Evolutionary conservation across 2,113 vertebrate genomes (phyloP).

Genomic region (Thymallus thymallus): DNA sequence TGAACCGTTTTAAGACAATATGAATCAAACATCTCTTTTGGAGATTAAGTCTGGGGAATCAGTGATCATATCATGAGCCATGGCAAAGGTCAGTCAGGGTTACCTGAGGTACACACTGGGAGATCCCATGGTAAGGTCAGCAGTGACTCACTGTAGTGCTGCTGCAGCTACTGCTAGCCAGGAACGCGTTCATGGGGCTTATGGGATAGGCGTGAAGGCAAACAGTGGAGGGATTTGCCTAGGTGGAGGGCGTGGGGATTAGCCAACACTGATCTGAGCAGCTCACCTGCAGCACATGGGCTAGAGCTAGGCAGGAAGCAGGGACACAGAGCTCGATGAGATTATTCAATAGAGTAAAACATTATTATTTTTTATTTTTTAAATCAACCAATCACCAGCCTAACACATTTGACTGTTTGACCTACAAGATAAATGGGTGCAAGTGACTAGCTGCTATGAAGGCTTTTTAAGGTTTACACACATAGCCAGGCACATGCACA

Average conservation of each 20-base stretch:
- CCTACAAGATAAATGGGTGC: conserved; percentile 18
- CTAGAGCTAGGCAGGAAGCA: conserved; percentile 11
- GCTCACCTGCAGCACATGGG: conserved; percentile 47
- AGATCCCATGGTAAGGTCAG: conserved; percentile 9
- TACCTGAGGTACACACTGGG: neutral
- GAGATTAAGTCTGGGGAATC: no score
- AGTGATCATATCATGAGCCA: neutral
- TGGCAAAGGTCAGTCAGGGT: neutral
- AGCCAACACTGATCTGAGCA: conserved; percentile 59
- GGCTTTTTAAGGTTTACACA: no score
- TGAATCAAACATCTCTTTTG: no score
- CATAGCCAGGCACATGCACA: no score
- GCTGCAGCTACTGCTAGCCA: neutral
- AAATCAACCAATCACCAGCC: conserved; percentile 22
- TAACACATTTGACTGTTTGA: conserved; percentile 31
- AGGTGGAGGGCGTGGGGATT: conserved; percentile 58
- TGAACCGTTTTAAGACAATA: no score
- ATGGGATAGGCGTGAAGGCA: conserved; percentile 42
- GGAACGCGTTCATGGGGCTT: conserved; percentile 45
- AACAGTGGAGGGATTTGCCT: conserved; percentile 57
- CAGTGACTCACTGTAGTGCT: conserved; percentile 5
- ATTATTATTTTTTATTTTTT: no score
- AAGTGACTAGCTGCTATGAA: neutral
- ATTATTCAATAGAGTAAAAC: conserved; percentile 42
- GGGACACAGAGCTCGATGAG: conserved; percentile 8